Evolutionary conservation across 2,113 vertebrate species (phyloP).

Genomic region (Lamprologus tigripictilis): DNA sequence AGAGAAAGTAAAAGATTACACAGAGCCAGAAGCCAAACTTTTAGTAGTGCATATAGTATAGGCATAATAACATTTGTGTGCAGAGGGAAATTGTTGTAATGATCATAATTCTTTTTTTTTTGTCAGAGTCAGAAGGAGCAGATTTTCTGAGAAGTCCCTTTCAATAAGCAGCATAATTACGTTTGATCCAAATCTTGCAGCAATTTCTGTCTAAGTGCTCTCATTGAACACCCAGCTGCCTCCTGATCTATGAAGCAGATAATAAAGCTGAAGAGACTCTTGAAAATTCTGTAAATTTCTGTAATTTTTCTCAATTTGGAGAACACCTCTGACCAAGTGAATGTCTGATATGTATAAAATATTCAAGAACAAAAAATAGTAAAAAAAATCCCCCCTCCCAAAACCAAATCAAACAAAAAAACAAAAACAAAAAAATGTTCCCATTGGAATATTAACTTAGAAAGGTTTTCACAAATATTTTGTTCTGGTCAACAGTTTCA

Average conservation of each 20-base stretch:
- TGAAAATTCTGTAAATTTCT: neutral
- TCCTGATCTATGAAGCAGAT: slow-evolving; percentile 1
- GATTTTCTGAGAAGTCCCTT: neutral
- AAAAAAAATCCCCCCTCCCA: neutral
- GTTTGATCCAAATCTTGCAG: slow-evolving; percentile 27
- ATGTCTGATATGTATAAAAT: neutral
- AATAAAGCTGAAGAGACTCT: neutral
- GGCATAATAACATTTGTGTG: neutral
- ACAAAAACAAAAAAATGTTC: neutral
- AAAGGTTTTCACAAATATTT: neutral
- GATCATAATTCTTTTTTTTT: neutral
- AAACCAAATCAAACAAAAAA: neutral
- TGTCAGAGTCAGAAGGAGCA: slow-evolving; percentile 7
- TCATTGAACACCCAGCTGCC: neutral
- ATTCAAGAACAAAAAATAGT: neutral
- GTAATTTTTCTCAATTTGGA: neutral
- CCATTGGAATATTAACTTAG: neutral
- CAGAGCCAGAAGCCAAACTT: neutral
- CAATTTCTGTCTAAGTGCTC: slow-evolving; percentile 44
- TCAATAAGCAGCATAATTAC: slow-evolving; percentile 27
- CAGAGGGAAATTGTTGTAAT: neutral
- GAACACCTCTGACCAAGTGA: neutral
- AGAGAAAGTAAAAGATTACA: neutral
- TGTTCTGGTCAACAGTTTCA: neutral
- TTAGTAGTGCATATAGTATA: neutral